Conservation (phyloP, 2,113 vertebrate genomes). For the Hippocampus mohnikei region DNA sequence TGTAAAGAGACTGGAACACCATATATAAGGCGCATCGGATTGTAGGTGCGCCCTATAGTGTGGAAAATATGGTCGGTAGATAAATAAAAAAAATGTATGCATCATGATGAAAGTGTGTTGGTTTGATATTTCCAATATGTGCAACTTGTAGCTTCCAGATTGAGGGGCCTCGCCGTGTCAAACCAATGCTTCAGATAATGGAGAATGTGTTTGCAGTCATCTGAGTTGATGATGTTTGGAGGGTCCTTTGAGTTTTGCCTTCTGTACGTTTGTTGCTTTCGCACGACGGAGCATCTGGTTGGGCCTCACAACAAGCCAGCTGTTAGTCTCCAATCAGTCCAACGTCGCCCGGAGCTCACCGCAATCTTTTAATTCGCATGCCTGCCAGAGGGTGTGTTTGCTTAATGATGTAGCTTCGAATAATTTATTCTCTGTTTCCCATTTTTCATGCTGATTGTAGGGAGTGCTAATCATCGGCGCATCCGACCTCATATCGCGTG, state of each 20-base stretch:
- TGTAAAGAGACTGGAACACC: too few species aligned
- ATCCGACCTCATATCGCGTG: not conserved
- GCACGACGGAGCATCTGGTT: slow-evolving; percentile 44
- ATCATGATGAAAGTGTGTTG: too few species aligned
- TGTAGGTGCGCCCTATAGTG: too few species aligned
- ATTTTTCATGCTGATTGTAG: slow-evolving; percentile 26
- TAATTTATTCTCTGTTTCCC: slow-evolving; percentile 37
- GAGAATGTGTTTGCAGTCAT: not conserved
- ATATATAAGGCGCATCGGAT: too few species aligned
- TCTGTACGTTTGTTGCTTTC: slow-evolving; percentile 39
- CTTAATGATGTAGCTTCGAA: slow-evolving; percentile 52
- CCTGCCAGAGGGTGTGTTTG: slow-evolving; percentile 47
- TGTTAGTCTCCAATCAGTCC: slow-evolving; percentile 50
- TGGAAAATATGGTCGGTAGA: too few species aligned
- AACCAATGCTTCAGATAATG: not conserved
- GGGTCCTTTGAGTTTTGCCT: slow-evolving; percentile 26
- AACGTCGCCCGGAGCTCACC: slow-evolving; percentile 28
- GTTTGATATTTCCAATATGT: too few species aligned
- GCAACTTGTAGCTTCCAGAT: not conserved
- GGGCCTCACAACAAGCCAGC: slow-evolving; percentile 50
- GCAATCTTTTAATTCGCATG: slow-evolving; percentile 38
- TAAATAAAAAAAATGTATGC: not conserved
- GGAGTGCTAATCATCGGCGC: slow-evolving; percentile 17
- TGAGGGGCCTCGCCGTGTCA: not conserved
- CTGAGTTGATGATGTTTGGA: not conserved